These are phyloP conservation scores for Leptopilina syphax DNA, from an alignment of 2,888 invertebrate species.

Conservation along the genomic window DNA sequence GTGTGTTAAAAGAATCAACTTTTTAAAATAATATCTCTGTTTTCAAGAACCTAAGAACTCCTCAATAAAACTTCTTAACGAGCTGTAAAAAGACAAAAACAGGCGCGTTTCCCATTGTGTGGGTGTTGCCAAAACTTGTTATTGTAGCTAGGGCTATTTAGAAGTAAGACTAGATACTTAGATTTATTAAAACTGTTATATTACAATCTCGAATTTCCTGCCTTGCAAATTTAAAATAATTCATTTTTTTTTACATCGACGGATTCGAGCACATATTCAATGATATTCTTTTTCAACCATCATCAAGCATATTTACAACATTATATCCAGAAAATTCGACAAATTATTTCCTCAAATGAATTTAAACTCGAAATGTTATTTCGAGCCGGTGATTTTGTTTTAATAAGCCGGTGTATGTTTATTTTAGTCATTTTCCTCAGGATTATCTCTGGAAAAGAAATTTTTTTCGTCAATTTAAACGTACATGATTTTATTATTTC, in stretches of 20 bases:
- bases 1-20: constrained; percentile 62
- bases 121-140: constrained; percentile 20
- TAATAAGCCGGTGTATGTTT: neutral
- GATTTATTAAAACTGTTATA: constrained; percentile 38
- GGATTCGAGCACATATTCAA: too few species aligned
- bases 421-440: constrained; percentile 13
- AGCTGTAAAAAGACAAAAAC: constrained; percentile 9
- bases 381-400: neutral
- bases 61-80: constrained; percentile 8
- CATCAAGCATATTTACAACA: constrained; percentile 13
- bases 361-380: neutral
- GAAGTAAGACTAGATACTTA: constrained; percentile 21
- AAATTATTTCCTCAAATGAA: neutral
- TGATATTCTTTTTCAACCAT: neutral
- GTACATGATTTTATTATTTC: neutral
- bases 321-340: neutral
- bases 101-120: constrained; percentile 23
- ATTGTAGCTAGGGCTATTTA: constrained; percentile 22
- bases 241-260: neutral
- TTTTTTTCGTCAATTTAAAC: constrained; percentile 6
- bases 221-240: neutral
- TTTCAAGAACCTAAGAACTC: constrained; percentile 34
- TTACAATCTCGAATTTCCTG: constrained; percentile 16
- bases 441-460: constrained; percentile 30
- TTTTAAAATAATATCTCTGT: constrained; percentile 55